Evolutionary conservation across 1,140 invertebrate genomes (phyloP).

Genomic region (Eueides isabella): DNA sequence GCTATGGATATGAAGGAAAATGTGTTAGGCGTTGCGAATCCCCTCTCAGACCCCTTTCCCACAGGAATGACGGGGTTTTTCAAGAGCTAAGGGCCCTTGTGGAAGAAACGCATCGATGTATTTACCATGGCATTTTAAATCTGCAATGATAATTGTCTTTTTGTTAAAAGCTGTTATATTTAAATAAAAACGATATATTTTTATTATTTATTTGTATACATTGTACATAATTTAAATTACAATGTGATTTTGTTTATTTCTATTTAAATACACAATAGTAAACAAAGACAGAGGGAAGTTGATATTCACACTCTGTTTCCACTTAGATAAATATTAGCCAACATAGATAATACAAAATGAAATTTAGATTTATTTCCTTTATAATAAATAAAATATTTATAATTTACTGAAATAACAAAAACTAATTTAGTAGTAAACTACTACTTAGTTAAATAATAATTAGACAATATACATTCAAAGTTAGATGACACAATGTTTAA

Average conservation of each 20-base stretch:
- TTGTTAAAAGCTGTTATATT: not conserved
- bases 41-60: conserved; percentile 39
- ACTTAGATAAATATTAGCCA: too few relatives aligned
- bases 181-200: not conserved
- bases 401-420: too few relatives aligned
- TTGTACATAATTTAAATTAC: too few relatives aligned
- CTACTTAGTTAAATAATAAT: not conserved
- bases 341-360: too few relatives aligned
- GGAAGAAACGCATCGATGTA: conserved; percentile 38
- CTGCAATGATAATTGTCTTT: conserved; percentile 28
- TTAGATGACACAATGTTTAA: conserved; percentile 25
- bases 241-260: too few relatives aligned
- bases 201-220: not conserved
- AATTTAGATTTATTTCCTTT: too few relatives aligned
- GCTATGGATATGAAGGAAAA: conserved; percentile 25
- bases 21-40: conserved; percentile 32
- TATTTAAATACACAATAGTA: too few relatives aligned
- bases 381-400: too few relatives aligned
- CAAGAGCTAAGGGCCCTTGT: conserved; percentile 33
- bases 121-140: conserved; percentile 32
- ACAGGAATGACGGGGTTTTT: conserved; percentile 35
- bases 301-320: too few relatives aligned
- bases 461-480: not conserved
- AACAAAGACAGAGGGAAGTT: too few relatives aligned
- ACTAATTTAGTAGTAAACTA: too few relatives aligned